Conservation (phyloP, 1,140 invertebrate genomes). For the Leptinotarsa texana region DNA sequence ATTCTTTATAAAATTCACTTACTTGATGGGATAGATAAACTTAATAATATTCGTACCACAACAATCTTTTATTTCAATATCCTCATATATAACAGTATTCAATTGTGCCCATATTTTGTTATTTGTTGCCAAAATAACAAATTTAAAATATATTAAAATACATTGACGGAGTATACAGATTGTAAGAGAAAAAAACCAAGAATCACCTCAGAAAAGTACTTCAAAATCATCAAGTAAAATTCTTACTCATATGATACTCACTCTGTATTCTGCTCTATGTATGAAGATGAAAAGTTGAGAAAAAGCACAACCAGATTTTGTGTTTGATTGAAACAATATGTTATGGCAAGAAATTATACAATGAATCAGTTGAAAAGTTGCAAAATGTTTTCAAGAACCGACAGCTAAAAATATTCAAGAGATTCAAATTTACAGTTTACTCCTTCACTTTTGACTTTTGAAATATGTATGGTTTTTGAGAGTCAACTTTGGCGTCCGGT, state of each 20-base stretch:
- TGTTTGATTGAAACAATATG: constrained; percentile 23
- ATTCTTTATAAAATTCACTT: constrained; percentile 37
- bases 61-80: constrained; percentile 46
- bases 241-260: too few relatives aligned
- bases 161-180: neutral
- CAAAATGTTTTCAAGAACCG: neutral
- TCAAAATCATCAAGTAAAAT: too few relatives aligned
- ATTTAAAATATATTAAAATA: neutral
- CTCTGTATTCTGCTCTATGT: neutral
- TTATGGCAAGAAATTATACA: constrained; percentile 29
- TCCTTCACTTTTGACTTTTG: too few relatives aligned
- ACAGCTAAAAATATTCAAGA: too few relatives aligned
- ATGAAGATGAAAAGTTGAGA: neutral
- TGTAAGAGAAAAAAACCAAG: neutral
- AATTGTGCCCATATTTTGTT: constrained; percentile 49
- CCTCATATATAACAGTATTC: constrained; percentile 48
- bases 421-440: too few relatives aligned
- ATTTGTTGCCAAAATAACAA: constrained; percentile 10
- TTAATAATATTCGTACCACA: constrained; percentile 47
- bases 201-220: too few relatives aligned
- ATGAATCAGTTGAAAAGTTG: constrained; percentile 4
- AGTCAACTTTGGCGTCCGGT: neutral
- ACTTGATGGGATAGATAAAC: constrained; percentile 46
- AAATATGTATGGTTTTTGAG: too few relatives aligned
- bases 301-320: neutral